These are phyloP conservation scores for Sebastes diploproa DNA, from an alignment of 2,797 vertebrate species.

Conservation along the genomic window DNA sequence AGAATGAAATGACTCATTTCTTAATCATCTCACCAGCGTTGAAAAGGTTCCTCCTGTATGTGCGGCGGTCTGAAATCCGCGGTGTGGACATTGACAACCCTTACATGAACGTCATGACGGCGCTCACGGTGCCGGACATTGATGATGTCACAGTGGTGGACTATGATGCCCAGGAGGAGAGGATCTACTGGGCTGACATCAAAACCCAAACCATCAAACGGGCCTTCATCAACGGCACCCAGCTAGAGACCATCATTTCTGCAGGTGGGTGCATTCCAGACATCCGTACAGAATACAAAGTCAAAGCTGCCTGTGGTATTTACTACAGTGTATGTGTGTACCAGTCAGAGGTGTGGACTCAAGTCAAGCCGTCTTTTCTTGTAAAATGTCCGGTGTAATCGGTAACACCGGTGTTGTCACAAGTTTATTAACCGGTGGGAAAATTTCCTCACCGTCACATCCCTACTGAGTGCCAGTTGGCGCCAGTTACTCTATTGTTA, in stretches of 20 bases:
- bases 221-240: slow-evolving; percentile 97
- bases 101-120: slow-evolving; percentile 98
- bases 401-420: too few species aligned
- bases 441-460: too few species aligned
- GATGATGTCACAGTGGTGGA: slow-evolving; percentile 97
- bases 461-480: too few species aligned
- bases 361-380: too few species aligned
- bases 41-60: slow-evolving; percentile 96
- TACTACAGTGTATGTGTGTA: neutral
- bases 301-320: neutral
- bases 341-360: too few species aligned
- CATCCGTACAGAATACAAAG: neutral
- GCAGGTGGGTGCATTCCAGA: slow-evolving; percentile 82
- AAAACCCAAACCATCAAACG: slow-evolving; percentile 98
- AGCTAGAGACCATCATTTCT: slow-evolving; percentile 93
- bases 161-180: slow-evolving; percentile 92
- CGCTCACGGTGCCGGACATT: slow-evolving; percentile 96
- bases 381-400: too few species aligned
- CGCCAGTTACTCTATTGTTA: too few species aligned
- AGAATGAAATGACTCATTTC: neutral
- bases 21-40: slow-evolving; percentile 80
- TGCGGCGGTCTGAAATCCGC: slow-evolving; percentile 94
- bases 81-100: slow-evolving; percentile 98
- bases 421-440: too few species aligned
- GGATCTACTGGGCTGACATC: slow-evolving; percentile 97